Evolutionary conservation across 2,113 vertebrate species (phyloP), one percentile per base, ranked within the genome.

Genomic region (Prionailurus bengalensis): DNA sequence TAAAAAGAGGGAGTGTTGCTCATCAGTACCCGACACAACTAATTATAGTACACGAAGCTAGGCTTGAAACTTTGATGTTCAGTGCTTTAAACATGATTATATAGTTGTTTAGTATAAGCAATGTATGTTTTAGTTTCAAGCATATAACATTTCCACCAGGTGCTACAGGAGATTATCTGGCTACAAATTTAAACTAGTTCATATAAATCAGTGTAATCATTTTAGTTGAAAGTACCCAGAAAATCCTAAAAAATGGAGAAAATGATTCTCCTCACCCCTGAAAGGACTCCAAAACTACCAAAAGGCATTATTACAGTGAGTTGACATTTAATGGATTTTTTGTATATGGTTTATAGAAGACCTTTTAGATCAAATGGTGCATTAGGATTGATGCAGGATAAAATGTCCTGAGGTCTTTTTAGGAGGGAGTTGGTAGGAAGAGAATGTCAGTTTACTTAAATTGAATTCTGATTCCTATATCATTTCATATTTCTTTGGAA

Each of bases 1-100:
- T 74, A 79, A 83, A 95, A 80, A 85, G 29, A 39, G 27, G 87
- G 78, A 68, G 45, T n/a, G 15, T 74, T 73, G 74, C 36, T 94
- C 36, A n/a, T 89, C n/a, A 82, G 51, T 45, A 89, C 45, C 80
- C 71, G 3, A 68, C 90, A 36, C 53, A 7, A 48, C 36, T 95
- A 84, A 93, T 95, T 95, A 92, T 5, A 79, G 33, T 71, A 45
- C 65, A 25, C 74, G 23, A 88, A 96, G 23, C 51, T 85, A 39
- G 91, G 88, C 29, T 74, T 94, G 6, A 3, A 36, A 42, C 96
- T 85, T 97, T 93, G 74, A 95, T 83, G 65, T 79, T 70, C 21
- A 65, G 0, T 90, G 27, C 55, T 96, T 97, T 96, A 83, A 83
- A 92, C 10, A 76, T 87, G 82, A 25, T 61, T 51, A 48, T 68